Evolutionary conservation across 1,140 invertebrate species (phyloP), one percentile per base, ranked within the genome.

Genomic region (Acromyrmex echinatior): DNA sequence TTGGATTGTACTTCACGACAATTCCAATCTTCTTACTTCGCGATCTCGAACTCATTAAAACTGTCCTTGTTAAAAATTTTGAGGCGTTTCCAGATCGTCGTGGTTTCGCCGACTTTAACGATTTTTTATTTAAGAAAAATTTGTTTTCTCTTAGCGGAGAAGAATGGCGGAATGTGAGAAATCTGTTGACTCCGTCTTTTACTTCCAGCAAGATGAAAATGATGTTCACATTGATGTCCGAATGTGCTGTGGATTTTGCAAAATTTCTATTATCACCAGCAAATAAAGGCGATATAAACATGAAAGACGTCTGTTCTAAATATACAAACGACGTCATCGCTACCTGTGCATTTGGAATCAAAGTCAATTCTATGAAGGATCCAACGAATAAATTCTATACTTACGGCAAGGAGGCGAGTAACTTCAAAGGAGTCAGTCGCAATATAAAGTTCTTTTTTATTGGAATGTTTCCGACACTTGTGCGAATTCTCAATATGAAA

Each of bases 301-400:
- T 88, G 25, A 90, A 88, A 7, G 18, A 14, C 2, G 0, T 45
- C 0, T 5, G 25, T 5, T n/a, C 96, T 0, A 95, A 96, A 10
- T 97, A 96, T 79, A 96, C 96, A 0, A 97, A 96, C 49, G 97
- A 97, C 88, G 96, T 97, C 4, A 96, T 97, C 39, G 96, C 96
- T 0, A 95, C 94, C 0, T 95, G 94, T 14, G 84, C 79, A 0
- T 90, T 87, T 0, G 89, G 89, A 0, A 49, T 87, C 0, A 45
- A 2, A 2, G 51, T 90, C 0, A 58, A 91, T 5, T 85, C 84
- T 7, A 94, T 96, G 18, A 93, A 93, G 21, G 93, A 97, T 2
- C 92, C 93, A 90, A 96, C 0, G 1, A 97, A 97, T 77, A 92
- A 95, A 21, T 97, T 97, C 86, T 97, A 96, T 71, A 70, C 87